phyloP scores from a whole-genome alignment of 2,113 vertebrate species.

The Leptobrachium leishanense region DNA sequence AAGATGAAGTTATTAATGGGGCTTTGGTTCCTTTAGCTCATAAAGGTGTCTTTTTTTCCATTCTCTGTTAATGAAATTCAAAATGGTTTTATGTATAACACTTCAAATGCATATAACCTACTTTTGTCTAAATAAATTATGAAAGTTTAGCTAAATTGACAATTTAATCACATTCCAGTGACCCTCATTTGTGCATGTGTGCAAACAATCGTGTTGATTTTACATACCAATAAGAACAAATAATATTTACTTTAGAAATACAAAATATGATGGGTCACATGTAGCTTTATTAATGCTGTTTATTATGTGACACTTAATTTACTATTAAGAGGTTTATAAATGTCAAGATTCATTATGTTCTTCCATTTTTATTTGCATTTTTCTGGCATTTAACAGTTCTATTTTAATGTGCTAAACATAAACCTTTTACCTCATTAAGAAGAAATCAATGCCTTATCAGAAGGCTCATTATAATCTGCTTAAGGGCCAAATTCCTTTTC shows the following conservation, averaged over 20 bases:
- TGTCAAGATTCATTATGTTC: conserved; percentile 46
- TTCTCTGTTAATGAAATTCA: too few species aligned
- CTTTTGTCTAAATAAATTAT: too few species aligned
- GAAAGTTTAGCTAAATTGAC: too few species aligned
- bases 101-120: too few species aligned
- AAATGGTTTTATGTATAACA: too few species aligned
- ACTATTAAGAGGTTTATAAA: conserved; percentile 45
- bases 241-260: conserved; percentile 1
- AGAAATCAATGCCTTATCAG: conserved; percentile 47
- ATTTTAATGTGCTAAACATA: conserved; percentile 50
- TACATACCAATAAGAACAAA: too few species aligned
- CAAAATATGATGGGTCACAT: conserved; percentile 28
- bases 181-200: too few species aligned
- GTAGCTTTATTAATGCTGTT: conserved; percentile 4
- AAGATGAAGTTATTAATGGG: too few species aligned
- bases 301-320: conserved; percentile 17
- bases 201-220: too few species aligned
- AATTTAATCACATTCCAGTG: too few species aligned
- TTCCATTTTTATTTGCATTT: conserved; percentile 44
- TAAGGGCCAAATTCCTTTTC: conserved; percentile 40
- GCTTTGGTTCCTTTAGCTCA: too few species aligned
- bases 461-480: conserved; percentile 48
- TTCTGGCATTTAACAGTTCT: conserved; percentile 45
- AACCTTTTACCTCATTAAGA: conserved; percentile 44
- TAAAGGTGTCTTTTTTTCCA: too few species aligned